Conservation (phyloP, 2,113 vertebrate genomes). For the Colinus virginianus region DNA sequence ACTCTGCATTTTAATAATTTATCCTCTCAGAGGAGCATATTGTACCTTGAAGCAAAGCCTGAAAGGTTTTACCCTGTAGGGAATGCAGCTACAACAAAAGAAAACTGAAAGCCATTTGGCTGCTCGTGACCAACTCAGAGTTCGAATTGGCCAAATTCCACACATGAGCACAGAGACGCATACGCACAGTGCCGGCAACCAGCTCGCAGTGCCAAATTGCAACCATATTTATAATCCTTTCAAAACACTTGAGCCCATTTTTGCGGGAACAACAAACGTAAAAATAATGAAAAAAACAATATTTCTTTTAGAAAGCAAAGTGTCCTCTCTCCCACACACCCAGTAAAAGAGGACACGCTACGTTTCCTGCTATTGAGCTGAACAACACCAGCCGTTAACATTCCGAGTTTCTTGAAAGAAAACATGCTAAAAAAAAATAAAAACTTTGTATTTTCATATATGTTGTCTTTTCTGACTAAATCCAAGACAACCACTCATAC, state of each 20-base stretch:
- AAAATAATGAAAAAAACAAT: slow-evolving; percentile 59
- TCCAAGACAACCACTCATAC: neutral
- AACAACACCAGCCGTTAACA: neutral
- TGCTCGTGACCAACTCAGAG: slow-evolving; percentile 33
- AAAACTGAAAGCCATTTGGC: slow-evolving; percentile 69
- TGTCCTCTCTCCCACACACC: neutral
- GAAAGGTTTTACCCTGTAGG: slow-evolving; percentile 57
- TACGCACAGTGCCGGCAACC: neutral
- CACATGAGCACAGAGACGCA: neutral
- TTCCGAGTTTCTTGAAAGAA: neutral
- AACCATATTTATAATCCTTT: slow-evolving; percentile 81
- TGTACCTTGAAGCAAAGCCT: slow-evolving; percentile 60
- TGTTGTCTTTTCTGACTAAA: neutral
- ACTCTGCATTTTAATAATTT: slow-evolving; percentile 70
- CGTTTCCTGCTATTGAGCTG: slow-evolving; percentile 20
- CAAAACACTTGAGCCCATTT: slow-evolving; percentile 63
- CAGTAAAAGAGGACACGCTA: slow-evolving; percentile 31
- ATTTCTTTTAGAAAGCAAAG: slow-evolving; percentile 23
- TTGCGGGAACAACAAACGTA: slow-evolving; percentile 69
- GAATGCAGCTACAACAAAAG: slow-evolving; percentile 74
- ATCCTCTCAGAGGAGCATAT: slow-evolving; percentile 63
- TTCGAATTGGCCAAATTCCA: slow-evolving; percentile 68
- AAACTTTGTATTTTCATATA: neutral
- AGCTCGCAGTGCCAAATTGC: slow-evolving; percentile 65
- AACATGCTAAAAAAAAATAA: neutral